Conservation (phyloP, 1,140 invertebrate species). For the Caenorhabditis latens region DNA sequence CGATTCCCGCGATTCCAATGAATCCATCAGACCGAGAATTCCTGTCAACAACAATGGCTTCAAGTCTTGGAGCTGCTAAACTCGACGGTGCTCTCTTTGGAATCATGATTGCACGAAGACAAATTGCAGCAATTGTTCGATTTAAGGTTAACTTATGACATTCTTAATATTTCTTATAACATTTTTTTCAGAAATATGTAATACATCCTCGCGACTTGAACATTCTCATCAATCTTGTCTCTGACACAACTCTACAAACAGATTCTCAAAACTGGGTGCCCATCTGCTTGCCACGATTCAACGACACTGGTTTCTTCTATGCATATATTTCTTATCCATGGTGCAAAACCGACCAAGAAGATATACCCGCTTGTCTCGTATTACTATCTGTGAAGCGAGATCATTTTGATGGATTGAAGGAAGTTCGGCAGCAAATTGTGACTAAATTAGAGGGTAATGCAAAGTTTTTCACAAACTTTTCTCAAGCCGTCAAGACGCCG, state of each 20-base stretch:
- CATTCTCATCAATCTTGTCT: conserved; percentile 62
- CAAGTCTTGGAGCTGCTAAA: conserved; percentile 52
- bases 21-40: conserved; percentile 61
- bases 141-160: conserved; percentile 22
- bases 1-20: conserved; percentile 56
- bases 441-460: conserved; percentile 49
- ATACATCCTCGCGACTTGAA: conserved; percentile 62
- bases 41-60: conserved; percentile 48
- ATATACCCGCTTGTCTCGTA: conserved; percentile 50
- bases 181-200: conserved; percentile 23
- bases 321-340: conserved; percentile 64
- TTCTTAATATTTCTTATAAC: neutral
- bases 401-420: conserved; percentile 57
- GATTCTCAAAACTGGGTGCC: conserved; percentile 39
- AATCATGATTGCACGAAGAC: conserved; percentile 54
- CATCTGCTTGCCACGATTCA: conserved; percentile 30
- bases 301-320: conserved; percentile 61
- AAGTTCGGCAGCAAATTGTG: conserved; percentile 52
- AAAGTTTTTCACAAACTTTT: conserved; percentile 52
- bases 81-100: conserved; percentile 47
- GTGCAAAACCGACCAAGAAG: conserved; percentile 22
- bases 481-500: conserved; percentile 30
- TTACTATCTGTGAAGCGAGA: conserved; percentile 61
- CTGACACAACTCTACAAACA: conserved; percentile 7
- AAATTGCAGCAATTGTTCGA: conserved; percentile 56